Base-by-base conservation (phyloP, 2,888 invertebrate genomes). In the Dioctria rufipes region DNA sequence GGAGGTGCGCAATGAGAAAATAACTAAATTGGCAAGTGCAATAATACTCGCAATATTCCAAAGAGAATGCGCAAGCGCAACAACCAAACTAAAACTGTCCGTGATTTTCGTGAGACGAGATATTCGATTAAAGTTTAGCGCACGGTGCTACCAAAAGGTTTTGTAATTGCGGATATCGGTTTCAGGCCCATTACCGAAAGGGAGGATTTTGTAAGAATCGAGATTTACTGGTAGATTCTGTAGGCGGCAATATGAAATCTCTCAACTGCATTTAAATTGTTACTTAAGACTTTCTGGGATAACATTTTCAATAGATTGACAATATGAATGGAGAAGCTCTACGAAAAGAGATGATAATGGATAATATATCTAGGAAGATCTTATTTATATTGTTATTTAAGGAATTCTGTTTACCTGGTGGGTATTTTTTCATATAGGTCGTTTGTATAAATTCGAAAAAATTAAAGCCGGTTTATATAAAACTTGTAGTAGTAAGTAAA, bases 41-140 rank as follows among this genome's bases (percentile, higher is more conserved):
- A 63, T 25, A 25, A 25, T 63, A 77, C 61, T 37, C 37, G 46
- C 77, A 49, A 77, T 77, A 43, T 37, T 46, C 43, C 63, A 46
- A 51, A 63, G 63, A 63, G 77, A 77, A 77, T 77, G 77, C 77
- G 77, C 63, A 37, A 63, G 63, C 77, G 43, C 51, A 73, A 51
- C 11, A 40, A 46, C 37, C 73, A 61, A 63, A 77, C 54, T 54
- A 63, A 49, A 61, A 39, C 63, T 63, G 25, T 25, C 25, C 25
- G 25, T 25, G 77, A 77, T 77, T 77, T 77, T 77, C 77, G 77
- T 77, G 77, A 77, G 77, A 77, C 77, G 77, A 77, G 77, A 77
- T 77, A 77, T 77, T 77, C 63, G 77, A 77, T 77, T 77, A 77
- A 63, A 63, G 61, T 51, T 49, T 63, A 54, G 49, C 40, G 61